These are phyloP conservation scores for Acridotheres tristis DNA, from an alignment of 2,797 vertebrate genomes.

Conservation along the genomic window DNA sequence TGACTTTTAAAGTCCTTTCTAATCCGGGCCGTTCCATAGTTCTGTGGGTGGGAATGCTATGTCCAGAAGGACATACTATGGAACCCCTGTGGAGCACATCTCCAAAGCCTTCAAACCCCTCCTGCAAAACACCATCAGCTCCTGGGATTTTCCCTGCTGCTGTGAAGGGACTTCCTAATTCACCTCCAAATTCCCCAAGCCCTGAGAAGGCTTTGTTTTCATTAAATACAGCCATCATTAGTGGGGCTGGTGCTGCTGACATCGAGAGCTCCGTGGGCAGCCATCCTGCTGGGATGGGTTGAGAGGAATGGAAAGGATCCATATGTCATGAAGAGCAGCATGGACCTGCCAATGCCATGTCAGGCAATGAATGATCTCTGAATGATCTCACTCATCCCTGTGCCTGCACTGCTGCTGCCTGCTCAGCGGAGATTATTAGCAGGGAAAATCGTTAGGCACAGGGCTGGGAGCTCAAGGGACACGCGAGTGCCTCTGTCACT, in stretches of 20 bases:
- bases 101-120: neutral
- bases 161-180: neutral
- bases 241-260: neutral
- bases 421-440: neutral
- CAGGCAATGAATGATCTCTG: neutral
- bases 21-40: neutral
- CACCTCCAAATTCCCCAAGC: neutral
- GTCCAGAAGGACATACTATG: accelerated
- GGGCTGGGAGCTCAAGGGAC: neutral
- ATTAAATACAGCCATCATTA: accelerated
- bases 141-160: neutral
- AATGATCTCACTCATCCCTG: neutral
- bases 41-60: neutral
- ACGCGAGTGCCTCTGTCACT: neutral
- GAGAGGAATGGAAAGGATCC: neutral
- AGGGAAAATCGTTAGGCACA: constrained; percentile 1
- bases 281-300: neutral
- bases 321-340: neutral
- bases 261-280: accelerated
- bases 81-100: accelerated
- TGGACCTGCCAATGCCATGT: neutral
- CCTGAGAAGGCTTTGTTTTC: neutral
- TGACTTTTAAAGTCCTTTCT: neutral
- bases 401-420: neutral
- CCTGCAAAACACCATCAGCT: neutral